Percentiles rank a stretch among this genome's conserved stretches.
Evolutionary conservation across 2,113 vertebrate genomes (phyloP).

Genomic region (Percina caprodes): DNA sequence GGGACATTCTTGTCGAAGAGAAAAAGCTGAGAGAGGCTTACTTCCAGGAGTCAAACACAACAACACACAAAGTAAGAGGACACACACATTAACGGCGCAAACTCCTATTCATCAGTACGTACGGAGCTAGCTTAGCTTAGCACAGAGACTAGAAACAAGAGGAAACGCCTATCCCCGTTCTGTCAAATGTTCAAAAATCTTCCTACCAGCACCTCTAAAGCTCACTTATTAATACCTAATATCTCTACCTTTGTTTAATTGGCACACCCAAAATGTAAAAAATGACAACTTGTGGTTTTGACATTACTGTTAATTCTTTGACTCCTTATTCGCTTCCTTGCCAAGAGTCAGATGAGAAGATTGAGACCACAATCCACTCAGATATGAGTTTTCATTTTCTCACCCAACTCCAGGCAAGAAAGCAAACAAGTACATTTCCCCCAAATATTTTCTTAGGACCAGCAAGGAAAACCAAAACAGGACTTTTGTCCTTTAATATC

Average conservation of each 20-base stretch:
- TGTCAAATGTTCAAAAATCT: neutral
- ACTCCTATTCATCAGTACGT: neutral
- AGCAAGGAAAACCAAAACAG: neutral
- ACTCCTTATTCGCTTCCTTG: no score
- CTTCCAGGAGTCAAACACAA: conserved; percentile 79
- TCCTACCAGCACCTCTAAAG: neutral
- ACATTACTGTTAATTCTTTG: no score
- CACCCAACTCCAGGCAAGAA: neutral
- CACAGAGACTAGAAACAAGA: neutral
- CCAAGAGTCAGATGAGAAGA: no score
- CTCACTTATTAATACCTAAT: neutral
- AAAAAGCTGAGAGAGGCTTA: conserved; percentile 88
- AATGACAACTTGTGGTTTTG: neutral
- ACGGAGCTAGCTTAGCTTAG: neutral
- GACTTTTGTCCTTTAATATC: neutral
- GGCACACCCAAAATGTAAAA: neutral
- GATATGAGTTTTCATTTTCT: neutral
- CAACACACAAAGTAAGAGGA: conserved; percentile 87
- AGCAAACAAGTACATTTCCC: neutral
- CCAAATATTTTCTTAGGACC: neutral
- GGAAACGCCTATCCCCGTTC: neutral
- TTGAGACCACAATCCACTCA: neutral
- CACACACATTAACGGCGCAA: neutral
- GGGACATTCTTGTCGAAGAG: conserved; percentile 92
- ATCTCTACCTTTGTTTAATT: neutral